phyloP scores from a whole-genome alignment of 2,113 vertebrate species.

The Syrmaticus mikado region DNA sequence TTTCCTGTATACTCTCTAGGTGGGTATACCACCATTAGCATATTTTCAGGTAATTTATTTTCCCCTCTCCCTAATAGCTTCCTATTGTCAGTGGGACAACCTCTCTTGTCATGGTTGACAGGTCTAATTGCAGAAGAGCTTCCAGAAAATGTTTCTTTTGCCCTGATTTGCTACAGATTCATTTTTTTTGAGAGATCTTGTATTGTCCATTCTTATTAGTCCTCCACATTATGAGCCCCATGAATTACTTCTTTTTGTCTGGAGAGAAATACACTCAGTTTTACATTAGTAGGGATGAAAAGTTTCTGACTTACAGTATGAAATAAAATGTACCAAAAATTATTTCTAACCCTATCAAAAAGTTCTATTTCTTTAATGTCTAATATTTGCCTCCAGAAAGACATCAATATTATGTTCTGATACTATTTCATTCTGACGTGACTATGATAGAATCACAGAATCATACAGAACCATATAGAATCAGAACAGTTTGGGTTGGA shows the following conservation, averaged over 20 bases:
- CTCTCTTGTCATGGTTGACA: not conserved
- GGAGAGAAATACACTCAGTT: not conserved
- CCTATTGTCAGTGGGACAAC: not conserved
- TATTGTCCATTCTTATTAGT: not conserved
- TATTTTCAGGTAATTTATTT: not conserved
- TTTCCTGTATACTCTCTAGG: accelerated
- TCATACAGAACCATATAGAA: too few species aligned
- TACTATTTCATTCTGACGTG: not conserved
- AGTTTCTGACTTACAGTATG: not conserved
- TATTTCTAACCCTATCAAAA: not conserved
- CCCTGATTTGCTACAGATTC: not conserved
- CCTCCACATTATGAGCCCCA: not conserved
- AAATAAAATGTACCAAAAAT: not conserved
- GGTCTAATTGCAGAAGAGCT: not conserved
- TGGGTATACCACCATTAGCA: not conserved
- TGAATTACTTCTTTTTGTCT: not conserved
- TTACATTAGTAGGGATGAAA: not conserved
- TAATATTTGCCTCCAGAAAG: not conserved
- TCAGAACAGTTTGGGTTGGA: too few species aligned
- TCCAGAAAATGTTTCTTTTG: not conserved
- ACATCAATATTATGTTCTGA: not conserved
- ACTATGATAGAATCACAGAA: too few species aligned
- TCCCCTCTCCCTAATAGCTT: not conserved
- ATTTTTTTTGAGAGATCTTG: not conserved
- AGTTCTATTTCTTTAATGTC: not conserved